These are phyloP conservation scores for Prionailurus bengalensis DNA, from an alignment of 2,113 vertebrate genomes.

Conservation along the genomic window DNA sequence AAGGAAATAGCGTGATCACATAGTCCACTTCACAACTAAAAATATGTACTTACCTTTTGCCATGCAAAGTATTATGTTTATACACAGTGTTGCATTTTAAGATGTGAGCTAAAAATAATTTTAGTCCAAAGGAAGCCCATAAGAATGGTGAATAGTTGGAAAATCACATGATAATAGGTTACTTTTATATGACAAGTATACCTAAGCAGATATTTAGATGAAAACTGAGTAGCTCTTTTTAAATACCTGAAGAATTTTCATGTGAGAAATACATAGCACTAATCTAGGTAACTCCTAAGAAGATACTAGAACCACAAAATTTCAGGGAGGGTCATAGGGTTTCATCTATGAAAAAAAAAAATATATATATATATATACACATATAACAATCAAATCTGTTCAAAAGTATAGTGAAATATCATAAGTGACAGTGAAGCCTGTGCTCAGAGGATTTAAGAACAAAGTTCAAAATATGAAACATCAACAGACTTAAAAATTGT, in stretches of 20 bases:
- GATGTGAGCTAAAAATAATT: not conserved
- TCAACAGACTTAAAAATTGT: not conserved
- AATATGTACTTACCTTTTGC: not conserved
- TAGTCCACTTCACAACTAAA: not conserved
- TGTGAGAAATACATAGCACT: not conserved
- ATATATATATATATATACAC: not conserved
- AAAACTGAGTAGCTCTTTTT: not conserved
- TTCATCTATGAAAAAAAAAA: not conserved
- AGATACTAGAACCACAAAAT: not conserved
- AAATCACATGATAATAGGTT: not conserved
- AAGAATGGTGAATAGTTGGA: not conserved
- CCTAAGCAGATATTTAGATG: not conserved
- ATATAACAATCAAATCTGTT: not conserved
- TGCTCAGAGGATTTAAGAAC: not conserved
- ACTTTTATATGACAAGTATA: not conserved
- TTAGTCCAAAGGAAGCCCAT: not conserved
- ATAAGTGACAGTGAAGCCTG: not conserved
- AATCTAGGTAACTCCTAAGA: not conserved
- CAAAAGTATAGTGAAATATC: not conserved
- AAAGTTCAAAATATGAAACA: not conserved
- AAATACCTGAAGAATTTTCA: not conserved
- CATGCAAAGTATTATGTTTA: not conserved
- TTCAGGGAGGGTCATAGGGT: not conserved
- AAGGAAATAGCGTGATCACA: not conserved
- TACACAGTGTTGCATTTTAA: not conserved